phyloP scores from a whole-genome alignment of 2,113 vertebrate genomes.

The Otus sunia region DNA sequence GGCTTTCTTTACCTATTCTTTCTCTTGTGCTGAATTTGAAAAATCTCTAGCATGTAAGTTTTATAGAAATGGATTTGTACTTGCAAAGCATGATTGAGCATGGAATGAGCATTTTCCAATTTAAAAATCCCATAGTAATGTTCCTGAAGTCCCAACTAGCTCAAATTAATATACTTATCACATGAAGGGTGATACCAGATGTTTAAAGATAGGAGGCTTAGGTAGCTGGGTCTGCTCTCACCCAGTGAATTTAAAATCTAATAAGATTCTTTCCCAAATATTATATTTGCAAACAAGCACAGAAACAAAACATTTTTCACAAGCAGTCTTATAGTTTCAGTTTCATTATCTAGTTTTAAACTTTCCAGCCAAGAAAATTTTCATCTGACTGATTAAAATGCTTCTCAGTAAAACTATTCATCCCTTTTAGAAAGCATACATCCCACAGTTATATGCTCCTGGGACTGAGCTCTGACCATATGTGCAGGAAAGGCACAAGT shows the following conservation, averaged over 20 bases:
- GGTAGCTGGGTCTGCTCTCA: not conserved
- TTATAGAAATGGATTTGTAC: not conserved
- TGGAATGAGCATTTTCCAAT: not conserved
- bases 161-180: not conserved
- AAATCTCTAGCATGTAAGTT: not conserved
- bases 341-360: not conserved
- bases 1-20: not conserved
- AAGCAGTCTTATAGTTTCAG: not conserved
- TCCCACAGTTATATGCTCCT: not conserved
- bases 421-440: not conserved
- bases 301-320: not conserved
- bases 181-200: not conserved
- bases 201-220: not conserved
- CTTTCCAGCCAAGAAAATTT: not conserved
- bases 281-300: not conserved
- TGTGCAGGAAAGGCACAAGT: constrained; percentile 1
- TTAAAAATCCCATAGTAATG: not conserved
- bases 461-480: not conserved
- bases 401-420: not conserved
- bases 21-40: not conserved
- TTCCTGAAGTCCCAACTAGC: not conserved
- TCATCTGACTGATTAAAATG: not conserved
- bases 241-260: not conserved
- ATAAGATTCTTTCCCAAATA: not conserved
- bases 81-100: not conserved